Conservation (phyloP, 2,888 invertebrate genomes). For the Phlogophora meticulosa region DNA sequence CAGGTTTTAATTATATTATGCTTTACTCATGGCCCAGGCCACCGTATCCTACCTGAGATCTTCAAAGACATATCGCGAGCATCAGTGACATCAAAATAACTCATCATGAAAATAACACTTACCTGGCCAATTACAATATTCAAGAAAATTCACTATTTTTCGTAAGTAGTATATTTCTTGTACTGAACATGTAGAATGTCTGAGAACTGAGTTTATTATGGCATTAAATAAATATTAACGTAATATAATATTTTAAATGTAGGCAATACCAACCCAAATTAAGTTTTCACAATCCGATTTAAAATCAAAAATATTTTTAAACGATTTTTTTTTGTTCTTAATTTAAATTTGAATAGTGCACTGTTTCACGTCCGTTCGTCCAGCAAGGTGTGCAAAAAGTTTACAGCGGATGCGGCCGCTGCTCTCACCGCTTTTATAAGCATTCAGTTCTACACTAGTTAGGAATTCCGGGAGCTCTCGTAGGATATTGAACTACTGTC, state of each 20-base stretch:
- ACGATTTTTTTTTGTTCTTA: not conserved
- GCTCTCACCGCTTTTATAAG: slow-evolving; percentile 22
- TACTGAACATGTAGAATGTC: not conserved
- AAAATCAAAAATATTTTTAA: slow-evolving; percentile 5
- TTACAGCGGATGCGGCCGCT: not conserved
- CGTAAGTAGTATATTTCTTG: not conserved
- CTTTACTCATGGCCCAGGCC: not conserved
- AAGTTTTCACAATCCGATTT: not conserved
- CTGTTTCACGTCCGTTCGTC: slow-evolving; percentile 31
- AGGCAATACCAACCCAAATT: slow-evolving; percentile 21
- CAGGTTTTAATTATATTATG: slow-evolving; percentile 5
- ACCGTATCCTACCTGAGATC: not conserved
- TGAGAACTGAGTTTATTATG: not conserved
- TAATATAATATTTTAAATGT: not conserved
- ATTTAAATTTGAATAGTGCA: slow-evolving; percentile 21
- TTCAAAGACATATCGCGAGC: not conserved
- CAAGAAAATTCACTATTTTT: not conserved
- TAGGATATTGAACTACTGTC: not conserved
- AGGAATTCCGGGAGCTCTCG: not conserved
- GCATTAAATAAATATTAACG: not conserved
- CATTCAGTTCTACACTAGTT: slow-evolving; percentile 3
- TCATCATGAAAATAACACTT: not conserved
- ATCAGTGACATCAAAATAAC: not conserved
- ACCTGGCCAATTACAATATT: not conserved
- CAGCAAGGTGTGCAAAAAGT: not conserved